Evolutionary conservation across 1,140 invertebrate species (phyloP).

Genomic region (Orius insidiosus): DNA sequence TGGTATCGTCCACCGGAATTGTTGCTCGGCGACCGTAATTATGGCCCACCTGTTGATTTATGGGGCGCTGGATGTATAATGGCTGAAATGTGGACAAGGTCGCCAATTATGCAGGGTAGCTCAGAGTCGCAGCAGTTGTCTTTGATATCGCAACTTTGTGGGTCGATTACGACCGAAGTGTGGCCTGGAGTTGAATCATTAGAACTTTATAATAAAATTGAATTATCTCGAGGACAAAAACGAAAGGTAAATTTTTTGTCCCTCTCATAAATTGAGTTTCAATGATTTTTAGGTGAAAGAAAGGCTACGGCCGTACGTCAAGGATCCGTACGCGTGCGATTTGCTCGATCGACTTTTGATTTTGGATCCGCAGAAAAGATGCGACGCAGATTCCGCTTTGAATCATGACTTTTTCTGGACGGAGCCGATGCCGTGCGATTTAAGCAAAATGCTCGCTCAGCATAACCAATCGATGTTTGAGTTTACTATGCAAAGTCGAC

Average conservation of each 20-base stretch:
- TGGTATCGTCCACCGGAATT: slow-evolving; percentile 93
- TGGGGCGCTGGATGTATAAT: slow-evolving; percentile 99
- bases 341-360: slow-evolving; percentile 82
- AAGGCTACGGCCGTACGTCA: slow-evolving; percentile 76
- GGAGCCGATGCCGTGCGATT: slow-evolving; percentile 84
- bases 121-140: slow-evolving; percentile 92
- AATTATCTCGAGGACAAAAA: slow-evolving; percentile 80
- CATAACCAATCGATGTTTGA: slow-evolving; percentile 94
- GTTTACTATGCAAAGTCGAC: slow-evolving; percentile 67
- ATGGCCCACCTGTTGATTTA: slow-evolving; percentile 91
- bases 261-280: background rate
- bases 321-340: slow-evolving; percentile 83
- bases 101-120: slow-evolving; percentile 55
- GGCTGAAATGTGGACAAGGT: slow-evolving; percentile 98
- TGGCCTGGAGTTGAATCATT: slow-evolving; percentile 92
- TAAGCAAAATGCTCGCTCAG: slow-evolving; percentile 83
- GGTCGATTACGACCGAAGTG: slow-evolving; percentile 80
- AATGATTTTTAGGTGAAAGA: slow-evolving; percentile 51
- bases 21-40: slow-evolving; percentile 81
- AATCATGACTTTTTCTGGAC: slow-evolving; percentile 99
- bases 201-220: slow-evolving; percentile 81
- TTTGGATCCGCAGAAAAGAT: slow-evolving; percentile 79
- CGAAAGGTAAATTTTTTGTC: slow-evolving; percentile 42
- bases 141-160: slow-evolving; percentile 90
- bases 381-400: slow-evolving; percentile 79